Evolutionary conservation across 2,113 vertebrate genomes (phyloP).

Genomic region (Nesogale talazaci): DNA sequence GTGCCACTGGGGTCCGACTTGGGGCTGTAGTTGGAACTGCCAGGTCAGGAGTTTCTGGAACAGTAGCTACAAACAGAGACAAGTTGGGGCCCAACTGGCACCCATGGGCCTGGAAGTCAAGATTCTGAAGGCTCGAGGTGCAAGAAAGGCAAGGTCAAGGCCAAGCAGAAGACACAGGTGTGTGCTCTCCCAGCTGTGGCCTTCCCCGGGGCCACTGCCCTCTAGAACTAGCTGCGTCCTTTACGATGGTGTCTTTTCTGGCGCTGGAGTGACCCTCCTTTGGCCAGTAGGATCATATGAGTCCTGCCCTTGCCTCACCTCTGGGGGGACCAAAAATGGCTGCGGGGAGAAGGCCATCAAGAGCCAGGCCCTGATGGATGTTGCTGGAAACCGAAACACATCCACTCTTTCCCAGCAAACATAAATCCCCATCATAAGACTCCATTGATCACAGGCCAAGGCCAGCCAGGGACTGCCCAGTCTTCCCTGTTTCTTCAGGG

Average conservation of each 20-base stretch:
- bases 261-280: neutral
- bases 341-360: constrained; percentile 68
- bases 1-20: neutral
- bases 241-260: neutral
- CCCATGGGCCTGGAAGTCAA: neutral
- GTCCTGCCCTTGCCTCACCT: no score
- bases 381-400: constrained; percentile 64
- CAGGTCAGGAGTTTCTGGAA: fast-evolving
- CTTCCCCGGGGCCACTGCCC: neutral
- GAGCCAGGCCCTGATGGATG: constrained; percentile 66
- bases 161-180: neutral
- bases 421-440: constrained; percentile 64
- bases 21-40: no score
- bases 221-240: neutral
- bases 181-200: neutral
- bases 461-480: neutral
- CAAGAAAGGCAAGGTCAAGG: neutral
- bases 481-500: neutral
- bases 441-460: constrained; percentile 1
- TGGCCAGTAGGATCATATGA: neutral
- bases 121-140: neutral
- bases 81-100: neutral
- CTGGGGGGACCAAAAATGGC: constrained; percentile 55
- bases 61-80: neutral
- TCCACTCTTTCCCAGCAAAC: constrained; percentile 59